Evolutionary conservation across 2,113 vertebrate species (phyloP), one percentile per base, ranked within the genome.

Genomic region (Trogon melanurus): DNA sequence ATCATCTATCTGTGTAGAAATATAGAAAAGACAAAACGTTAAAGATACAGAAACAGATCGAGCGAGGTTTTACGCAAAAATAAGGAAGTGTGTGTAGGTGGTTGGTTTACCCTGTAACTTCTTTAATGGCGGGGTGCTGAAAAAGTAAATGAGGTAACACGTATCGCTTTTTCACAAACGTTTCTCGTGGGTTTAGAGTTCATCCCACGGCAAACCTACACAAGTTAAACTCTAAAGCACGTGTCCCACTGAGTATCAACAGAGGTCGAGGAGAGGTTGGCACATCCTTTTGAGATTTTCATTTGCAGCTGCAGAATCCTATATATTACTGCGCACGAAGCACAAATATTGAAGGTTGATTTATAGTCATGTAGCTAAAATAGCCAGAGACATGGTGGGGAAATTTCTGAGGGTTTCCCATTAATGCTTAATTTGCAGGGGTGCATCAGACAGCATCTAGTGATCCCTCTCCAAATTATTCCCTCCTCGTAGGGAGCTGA

Each of bases 71-170:
- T 84, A 61, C 56, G 74, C 11, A 74, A 62, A 71, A 91, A 62
- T 67, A 71, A 87, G 64, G n/a, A 34, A 86, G 48, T 5, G 5
- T 25, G 32, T 48, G 69, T 80, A 79, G 60, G 79, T 78, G 85
- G 78, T 48, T 88, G 82, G 56, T 96, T 90, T 90, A 60, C 61
- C 61, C 74, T 83, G 74, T 75, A 72, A 74, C 80, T 85, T 32
- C 67, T 70, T 64, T 41, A 64, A 12, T 41, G 82, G 47, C 84
- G 82, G 44, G 91, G 34, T 67, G 69, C 75, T 74, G 60, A 32
- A 67, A 65, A 91, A 30, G 69, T 38, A 27, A 76, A 58, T 34
- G 79, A 57, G 0, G 11, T 51, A 70, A 60, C 44, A 16, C 1
- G 0, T 41, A 11, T 45, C 62, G 53, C 72, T 60, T 83, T 80